Evolutionary conservation across 2,797 vertebrate species (phyloP), one percentile per base, ranked within the genome.

Genomic region (Argentina silus): DNA sequence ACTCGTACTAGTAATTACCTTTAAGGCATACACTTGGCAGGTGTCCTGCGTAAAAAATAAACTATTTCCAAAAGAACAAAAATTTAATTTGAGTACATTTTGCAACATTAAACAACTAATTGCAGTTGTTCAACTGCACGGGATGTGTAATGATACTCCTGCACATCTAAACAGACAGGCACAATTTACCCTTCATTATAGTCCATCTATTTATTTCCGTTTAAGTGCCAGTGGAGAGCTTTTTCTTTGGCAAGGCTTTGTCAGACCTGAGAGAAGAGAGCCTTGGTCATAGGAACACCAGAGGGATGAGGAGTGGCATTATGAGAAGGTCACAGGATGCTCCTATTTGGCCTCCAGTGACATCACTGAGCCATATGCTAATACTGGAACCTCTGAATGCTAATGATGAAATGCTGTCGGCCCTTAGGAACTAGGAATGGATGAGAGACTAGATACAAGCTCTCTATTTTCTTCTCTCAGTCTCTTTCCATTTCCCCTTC

Each of bases 301-400:
- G 70, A 53, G 73, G 75, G 80, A 57, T 66, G 81, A 78, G 72
- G 81, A 78, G 79, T n/a, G 76, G 82, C 78, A 87, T 81, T 88
- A 88, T 90, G 85, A 87, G 87, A 90, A 92, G 90, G 91, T 92
- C 90, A 90, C 67, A 45, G 83, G 88, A 80, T 83, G 78, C 82
- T 84, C 87, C 80, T 80, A n/a, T 85, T 85, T 90, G 89, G 90
- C 88, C 87, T 81, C 88, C 75, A 78, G 81, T 89, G 88, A 89
- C 89, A 90, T 89, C 90, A 90, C 72, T 3, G 78, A 78, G 84
- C 73, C 1, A 61, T 78, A 84, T 85, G 80, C 85, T 88, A 88
- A 92, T 92, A 88, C 87, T 83, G 80, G 80, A 87, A 81, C 80
- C 79, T 81, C 83, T 87, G 86, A 86, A 90, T 79, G 78, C 75